A percentile compares a stretch with the other conserved stretches of the same genome.
Conservation (phyloP, 2,888 invertebrate species). For the Tipula confusa region DNA sequence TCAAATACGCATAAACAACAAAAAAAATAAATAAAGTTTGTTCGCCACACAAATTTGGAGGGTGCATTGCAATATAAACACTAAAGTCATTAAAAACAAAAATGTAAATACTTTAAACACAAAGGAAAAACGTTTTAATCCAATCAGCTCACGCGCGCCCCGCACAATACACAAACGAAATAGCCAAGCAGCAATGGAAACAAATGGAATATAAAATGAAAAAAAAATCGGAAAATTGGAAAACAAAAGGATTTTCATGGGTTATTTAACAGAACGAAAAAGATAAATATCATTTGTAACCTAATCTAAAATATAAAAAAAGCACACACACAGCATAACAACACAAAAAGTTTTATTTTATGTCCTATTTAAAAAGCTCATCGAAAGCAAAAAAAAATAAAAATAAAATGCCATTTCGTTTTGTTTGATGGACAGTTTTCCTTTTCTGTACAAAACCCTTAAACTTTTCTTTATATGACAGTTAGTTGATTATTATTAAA, state of each 20-base stretch:
- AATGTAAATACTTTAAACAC: neutral
- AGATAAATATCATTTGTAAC: neutral
- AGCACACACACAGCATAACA: neutral
- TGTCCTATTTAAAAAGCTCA: conserved; percentile 1
- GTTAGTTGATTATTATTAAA: conserved; percentile 25
- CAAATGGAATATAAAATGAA: no score
- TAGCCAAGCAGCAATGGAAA: neutral
- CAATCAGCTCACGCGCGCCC: neutral
- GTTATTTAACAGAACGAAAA: neutral
- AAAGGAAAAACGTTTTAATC: neutral
- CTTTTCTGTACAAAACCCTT: neutral
- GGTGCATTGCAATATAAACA: neutral
- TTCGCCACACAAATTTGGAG: neutral
- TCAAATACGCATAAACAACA: neutral
- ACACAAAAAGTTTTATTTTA: neutral
- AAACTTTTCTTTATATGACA: conserved; percentile 25
- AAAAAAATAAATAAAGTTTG: no score
- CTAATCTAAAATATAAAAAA: conserved; percentile 25
- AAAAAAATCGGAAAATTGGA: neutral
- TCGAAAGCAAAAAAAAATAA: neutral
- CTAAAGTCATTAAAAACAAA: neutral
- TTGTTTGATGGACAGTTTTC: neutral
- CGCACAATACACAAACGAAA: neutral
- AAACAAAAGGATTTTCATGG: conserved; percentile 12
- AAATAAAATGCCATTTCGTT: conserved; percentile 8